Evolutionary conservation across 1,140 invertebrate genomes (phyloP).

Genomic region (Pomacea maculata): DNA sequence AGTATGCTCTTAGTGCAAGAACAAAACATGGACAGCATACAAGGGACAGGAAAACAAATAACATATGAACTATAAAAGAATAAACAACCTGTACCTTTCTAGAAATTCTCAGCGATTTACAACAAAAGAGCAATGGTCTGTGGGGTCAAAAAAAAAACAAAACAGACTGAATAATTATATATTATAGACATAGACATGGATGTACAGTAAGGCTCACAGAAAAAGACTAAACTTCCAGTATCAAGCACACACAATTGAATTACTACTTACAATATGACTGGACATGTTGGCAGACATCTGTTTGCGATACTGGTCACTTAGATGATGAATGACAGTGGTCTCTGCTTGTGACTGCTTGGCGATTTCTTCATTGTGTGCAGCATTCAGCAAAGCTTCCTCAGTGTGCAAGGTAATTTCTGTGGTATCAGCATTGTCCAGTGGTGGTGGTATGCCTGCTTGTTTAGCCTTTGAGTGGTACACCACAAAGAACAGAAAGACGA

Average conservation of each 20-base stretch:
- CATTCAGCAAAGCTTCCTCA: conserved; percentile 44
- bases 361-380: conserved; percentile 47
- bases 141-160: no score
- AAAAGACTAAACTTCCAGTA: no score
- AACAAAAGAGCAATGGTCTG: no score
- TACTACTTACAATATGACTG: conserved; percentile 49
- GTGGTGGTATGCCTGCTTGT: conserved; percentile 48
- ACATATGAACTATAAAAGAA: no score
- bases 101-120: no score
- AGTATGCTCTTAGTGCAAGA: no score
- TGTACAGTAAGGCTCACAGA: no score
- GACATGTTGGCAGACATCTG: conserved; percentile 46
- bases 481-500: not conserved
- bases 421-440: conserved; percentile 36
- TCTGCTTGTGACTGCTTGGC: conserved; percentile 46
- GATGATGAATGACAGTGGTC: conserved; percentile 40
- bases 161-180: no score
- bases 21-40: no score
- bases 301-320: conserved; percentile 43
- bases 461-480: conserved; percentile 39
- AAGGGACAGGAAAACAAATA: no score
- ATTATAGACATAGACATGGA: no score
- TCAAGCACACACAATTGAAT: not conserved
- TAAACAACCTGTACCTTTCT: no score
- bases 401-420: conserved; percentile 48